These are phyloP conservation scores for Philonicus albiceps DNA, from an alignment of 2,888 invertebrate genomes.

Conservation along the genomic window DNA sequence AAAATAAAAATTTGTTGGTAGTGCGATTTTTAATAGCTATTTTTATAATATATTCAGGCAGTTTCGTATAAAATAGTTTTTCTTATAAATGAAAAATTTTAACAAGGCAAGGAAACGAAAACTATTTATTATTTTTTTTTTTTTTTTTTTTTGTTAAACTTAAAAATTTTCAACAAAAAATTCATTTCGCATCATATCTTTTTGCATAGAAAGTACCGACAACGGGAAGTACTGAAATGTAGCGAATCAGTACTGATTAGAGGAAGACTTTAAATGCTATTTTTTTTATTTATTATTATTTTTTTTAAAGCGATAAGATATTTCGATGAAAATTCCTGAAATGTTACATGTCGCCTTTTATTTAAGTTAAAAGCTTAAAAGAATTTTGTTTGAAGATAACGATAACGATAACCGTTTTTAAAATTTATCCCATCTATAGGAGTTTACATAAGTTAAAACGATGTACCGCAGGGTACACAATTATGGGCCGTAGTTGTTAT, in stretches of 20 bases:
- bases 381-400: not conserved
- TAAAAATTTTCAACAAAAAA: too few species aligned
- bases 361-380: too few species aligned
- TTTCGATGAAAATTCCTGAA: not conserved
- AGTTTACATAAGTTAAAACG: too few species aligned
- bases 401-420: not conserved
- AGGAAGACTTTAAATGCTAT: conserved; percentile 46
- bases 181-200: conserved; percentile 37
- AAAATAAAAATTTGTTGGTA: not conserved
- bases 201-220: conserved; percentile 31
- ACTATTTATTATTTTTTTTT: too few species aligned
- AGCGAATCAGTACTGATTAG: conserved; percentile 51
- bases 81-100: conserved; percentile 12
- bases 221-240: conserved; percentile 50
- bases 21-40: conserved; percentile 31
- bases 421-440: too few species aligned
- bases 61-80: conserved; percentile 21
- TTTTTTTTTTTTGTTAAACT: too few species aligned
- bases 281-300: too few species aligned
- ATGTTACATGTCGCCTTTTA: too few species aligned
- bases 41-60: conserved; percentile 38
- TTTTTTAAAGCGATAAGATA: not conserved
- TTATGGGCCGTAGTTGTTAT: not conserved
- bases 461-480: not conserved
- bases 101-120: conserved; percentile 37